Base-by-base conservation (phyloP, 2,113 vertebrate genomes). In the Atrichornis clamosus region DNA sequence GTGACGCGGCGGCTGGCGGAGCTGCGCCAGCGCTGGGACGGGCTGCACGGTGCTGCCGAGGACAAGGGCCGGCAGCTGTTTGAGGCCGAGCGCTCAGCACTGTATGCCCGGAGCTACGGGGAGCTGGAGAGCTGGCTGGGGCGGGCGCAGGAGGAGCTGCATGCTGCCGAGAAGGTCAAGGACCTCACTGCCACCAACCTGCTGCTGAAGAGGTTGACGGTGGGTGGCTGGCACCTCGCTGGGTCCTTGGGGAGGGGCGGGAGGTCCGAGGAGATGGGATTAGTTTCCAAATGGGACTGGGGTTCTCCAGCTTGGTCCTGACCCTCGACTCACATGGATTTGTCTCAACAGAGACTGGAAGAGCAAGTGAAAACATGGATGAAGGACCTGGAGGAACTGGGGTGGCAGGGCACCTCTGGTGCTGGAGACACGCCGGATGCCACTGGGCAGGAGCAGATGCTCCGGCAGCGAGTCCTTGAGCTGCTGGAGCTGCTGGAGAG, bases 161-260 rank as follows among this genome's bases (percentile, higher is more conserved):
- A 97, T 5, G 98, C 98, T 0, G 97, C 99, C 0, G 98, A 99
- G 90, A 98, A 98, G 6, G 98, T 98, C 87, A 98, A 98, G 94
- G 99, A 99, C 96, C 98, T 99, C 93, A 99, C 99, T 1, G 98
- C 98, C 9, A 99, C 99, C 97, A 99, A 99, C 94, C 98, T 99
- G 95, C 98, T 98, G 95, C 98, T 99, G 49, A 99, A 99, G 96
- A 99, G 99, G 88, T 97, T 99, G 87, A 99, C 97, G 99, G 99
- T 96, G 93, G 6, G 97, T 93, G 64, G 64, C 35, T 33, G 76
- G 33, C 42, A 8, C 5, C 21, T 76, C 47, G 6, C 18, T 19
- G 41, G 13, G 17, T 77, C 22, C 39, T 30, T 53, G 74, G 41
- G 53, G 68, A 76, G 55, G 63, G 14, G 22, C 6, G 4, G 62